Conservation (phyloP, 1,140 invertebrate genomes). For the Pseudachorutes palmiensis region DNA sequence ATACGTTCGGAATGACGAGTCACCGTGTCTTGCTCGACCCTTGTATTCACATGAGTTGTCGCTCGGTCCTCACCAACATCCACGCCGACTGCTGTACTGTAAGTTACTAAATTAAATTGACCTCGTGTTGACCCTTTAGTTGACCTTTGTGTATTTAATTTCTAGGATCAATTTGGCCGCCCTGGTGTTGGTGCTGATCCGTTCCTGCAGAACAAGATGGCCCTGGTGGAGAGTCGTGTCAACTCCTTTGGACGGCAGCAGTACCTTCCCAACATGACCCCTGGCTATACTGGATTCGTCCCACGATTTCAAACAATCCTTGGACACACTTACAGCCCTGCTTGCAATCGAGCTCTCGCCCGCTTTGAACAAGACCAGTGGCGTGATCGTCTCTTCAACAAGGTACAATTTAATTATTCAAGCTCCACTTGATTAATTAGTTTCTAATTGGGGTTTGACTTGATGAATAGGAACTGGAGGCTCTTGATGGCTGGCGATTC, state of each 20-base stretch:
- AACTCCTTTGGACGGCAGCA: conserved; percentile 36
- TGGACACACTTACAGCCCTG: conserved; percentile 36
- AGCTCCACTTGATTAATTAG: no score
- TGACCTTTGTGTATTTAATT: background rate
- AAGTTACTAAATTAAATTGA: conserved; percentile 12
- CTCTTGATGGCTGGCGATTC: conserved; percentile 36
- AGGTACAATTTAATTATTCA: conserved; percentile 21
- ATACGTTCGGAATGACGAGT: conserved; percentile 33
- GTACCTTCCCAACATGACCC: conserved; percentile 34
- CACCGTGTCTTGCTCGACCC: conserved; percentile 35
- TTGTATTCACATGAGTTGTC: conserved; percentile 36
- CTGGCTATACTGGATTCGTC: conserved; percentile 31
- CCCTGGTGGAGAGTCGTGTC: conserved; percentile 30
- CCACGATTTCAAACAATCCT: conserved; percentile 35
- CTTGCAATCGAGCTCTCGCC: conserved; percentile 35
- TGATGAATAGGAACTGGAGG: conserved; percentile 31
- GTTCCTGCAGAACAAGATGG: conserved; percentile 25
- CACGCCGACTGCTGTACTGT: conserved; percentile 35
- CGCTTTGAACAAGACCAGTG: conserved; percentile 37
- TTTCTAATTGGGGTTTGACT: conserved; percentile 2
- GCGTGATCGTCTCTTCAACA: conserved; percentile 35
- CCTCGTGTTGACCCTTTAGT: background rate
- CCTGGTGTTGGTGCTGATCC: conserved; percentile 27
- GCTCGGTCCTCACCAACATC: conserved; percentile 33
- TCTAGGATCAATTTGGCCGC: conserved; percentile 34